Evolutionary conservation across 1,140 invertebrate genomes (phyloP).

Genomic region (Eupristina koningsbergeri): DNA sequence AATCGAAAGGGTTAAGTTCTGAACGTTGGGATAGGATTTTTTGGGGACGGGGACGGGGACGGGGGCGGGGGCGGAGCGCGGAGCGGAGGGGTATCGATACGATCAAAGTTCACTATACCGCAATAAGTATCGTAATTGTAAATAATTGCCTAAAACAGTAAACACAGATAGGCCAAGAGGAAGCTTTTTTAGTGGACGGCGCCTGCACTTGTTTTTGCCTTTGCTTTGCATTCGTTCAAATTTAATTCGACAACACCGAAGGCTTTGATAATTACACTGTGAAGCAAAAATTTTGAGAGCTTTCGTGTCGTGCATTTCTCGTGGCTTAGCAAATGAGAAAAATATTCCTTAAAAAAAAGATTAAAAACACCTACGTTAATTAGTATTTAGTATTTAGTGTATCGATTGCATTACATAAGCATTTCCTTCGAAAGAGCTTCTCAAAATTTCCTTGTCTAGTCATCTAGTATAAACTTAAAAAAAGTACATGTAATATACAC

Average conservation of each 20-base stretch:
- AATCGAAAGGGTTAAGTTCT: conserved; percentile 37
- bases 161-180: conserved; percentile 55
- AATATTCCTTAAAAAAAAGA: not conserved
- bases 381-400: not conserved
- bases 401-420: not conserved
- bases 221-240: conserved; percentile 48
- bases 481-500: conserved; percentile 32
- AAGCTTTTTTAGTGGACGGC: conserved; percentile 64
- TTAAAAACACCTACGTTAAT: conserved; percentile 6
- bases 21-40: conserved; percentile 5
- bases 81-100: too few species aligned
- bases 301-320: not conserved
- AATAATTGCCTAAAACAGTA: conserved; percentile 1
- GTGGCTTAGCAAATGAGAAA: not conserved
- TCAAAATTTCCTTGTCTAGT: conserved; percentile 20
- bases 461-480: conserved; percentile 22
- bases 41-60: too few species aligned
- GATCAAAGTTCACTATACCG: not conserved
- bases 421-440: conserved; percentile 19
- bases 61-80: too few species aligned
- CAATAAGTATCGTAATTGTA: conserved; percentile 17
- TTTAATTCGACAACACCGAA: conserved; percentile 17
- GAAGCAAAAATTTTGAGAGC: conserved; percentile 41
- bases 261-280: not conserved
- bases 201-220: conserved; percentile 57